These are phyloP conservation scores for Elephantulus edwardii DNA, from an alignment of 2,113 vertebrate species.

Conservation along the genomic window DNA sequence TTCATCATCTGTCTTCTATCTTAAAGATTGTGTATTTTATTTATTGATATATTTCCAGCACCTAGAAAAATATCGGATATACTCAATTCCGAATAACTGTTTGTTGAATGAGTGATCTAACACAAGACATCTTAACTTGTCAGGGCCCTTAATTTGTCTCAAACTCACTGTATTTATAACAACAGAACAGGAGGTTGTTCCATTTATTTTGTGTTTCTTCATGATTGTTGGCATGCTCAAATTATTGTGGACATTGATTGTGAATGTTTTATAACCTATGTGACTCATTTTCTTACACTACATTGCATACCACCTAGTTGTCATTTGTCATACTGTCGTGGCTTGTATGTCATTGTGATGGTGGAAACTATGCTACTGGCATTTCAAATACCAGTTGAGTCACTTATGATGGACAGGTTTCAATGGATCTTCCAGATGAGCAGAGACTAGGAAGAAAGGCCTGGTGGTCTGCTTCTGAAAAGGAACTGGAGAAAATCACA, in stretches of 20 bases:
- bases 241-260: neutral
- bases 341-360: neutral
- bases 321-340: neutral
- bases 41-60: neutral
- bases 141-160: neutral
- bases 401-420: neutral
- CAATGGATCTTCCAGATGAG: neutral
- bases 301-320: neutral
- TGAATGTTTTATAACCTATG: neutral
- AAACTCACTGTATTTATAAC: neutral
- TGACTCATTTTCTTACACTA: neutral
- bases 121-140: neutral
- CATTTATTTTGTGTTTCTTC: neutral
- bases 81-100: neutral
- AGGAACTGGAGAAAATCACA: neutral
- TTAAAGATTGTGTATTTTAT: conserved; percentile 15
- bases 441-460: neutral
- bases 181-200: neutral
- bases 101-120: conserved; percentile 22
- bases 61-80: neutral
- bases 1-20: neutral
- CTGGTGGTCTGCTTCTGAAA: neutral
- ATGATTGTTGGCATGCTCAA: neutral
- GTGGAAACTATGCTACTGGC: neutral
- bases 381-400: neutral